Conservation (phyloP, 2,797 vertebrate species). For the Chaunax sp. region DNA sequence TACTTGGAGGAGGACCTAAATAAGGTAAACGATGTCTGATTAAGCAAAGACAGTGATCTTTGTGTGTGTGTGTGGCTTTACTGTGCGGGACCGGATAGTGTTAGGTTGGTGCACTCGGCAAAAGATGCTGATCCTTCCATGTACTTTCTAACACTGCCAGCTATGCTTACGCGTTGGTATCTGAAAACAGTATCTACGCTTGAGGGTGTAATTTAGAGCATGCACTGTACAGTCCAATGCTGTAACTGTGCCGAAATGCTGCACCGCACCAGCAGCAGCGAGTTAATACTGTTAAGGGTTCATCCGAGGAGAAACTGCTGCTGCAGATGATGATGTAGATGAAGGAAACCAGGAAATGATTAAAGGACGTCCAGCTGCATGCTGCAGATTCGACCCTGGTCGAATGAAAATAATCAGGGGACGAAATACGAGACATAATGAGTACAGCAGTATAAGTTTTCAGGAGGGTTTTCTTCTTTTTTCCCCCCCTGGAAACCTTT, state of each 20-base stretch:
- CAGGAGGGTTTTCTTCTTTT: not conserved
- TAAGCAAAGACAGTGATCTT: not conserved
- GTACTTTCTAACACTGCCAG: not conserved
- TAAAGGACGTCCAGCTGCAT: conserved; percentile 30
- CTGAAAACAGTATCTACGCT: not conserved
- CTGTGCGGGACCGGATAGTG: conserved; percentile 49
- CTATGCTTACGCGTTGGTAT: not conserved
- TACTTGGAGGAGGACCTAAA: conserved; percentile 61
- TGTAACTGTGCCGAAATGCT: conserved; percentile 42
- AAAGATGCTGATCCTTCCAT: conserved; percentile 33
- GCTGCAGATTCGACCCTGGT: conserved; percentile 43
- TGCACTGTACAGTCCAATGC: conserved; percentile 8
- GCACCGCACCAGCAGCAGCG: conserved; percentile 42
- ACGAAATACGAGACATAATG: conserved; percentile 13
- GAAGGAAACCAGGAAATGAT: conserved; percentile 51
- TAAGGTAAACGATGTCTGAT: conserved; percentile 66
- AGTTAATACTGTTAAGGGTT: conserved; percentile 56
- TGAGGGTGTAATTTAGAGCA: conserved; percentile 13
- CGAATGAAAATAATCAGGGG: conserved; percentile 15
- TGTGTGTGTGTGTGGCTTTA: conserved; percentile 21
- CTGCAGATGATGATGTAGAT: conserved; percentile 25
- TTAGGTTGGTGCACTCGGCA: conserved; percentile 28
- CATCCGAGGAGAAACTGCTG: conserved; percentile 56
- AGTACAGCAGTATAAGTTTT: conserved; percentile 50
- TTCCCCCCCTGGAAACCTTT: not conserved